These are phyloP conservation scores for Teleogryllus oceanicus DNA, from an alignment of 2,888 invertebrate genomes.

Conservation along the genomic window DNA sequence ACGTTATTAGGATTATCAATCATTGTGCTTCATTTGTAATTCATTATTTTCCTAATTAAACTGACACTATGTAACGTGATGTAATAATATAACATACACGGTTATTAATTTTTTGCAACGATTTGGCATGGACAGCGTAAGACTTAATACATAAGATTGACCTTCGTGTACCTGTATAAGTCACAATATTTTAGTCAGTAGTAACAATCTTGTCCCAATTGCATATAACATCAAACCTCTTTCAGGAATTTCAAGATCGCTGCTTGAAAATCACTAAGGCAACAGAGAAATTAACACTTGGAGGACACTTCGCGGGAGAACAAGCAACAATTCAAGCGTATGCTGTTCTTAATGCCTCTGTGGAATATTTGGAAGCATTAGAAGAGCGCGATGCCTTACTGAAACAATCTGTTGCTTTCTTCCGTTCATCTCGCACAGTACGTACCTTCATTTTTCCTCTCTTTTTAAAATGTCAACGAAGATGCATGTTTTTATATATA, in stretches of 20 bases:
- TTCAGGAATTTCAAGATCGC: constrained; percentile 65
- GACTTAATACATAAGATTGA: no score
- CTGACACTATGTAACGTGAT: no score
- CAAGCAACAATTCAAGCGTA: constrained; percentile 66
- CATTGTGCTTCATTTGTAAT: no score
- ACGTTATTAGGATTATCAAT: no score
- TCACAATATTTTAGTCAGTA: no score
- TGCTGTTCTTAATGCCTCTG: constrained; percentile 60
- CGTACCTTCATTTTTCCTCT: constrained; percentile 35
- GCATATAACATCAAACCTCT: background rate
- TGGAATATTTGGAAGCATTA: constrained; percentile 67
- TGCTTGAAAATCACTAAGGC: constrained; percentile 72
- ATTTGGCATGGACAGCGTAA: no score
- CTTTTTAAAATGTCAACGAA: no score
- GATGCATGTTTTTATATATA: no score
- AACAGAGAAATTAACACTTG: constrained; percentile 68
- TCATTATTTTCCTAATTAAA: no score
- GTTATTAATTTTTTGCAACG: no score
- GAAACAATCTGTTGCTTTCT: constrained; percentile 66
- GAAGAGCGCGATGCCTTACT: constrained; percentile 67
- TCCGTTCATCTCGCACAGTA: constrained; percentile 64
- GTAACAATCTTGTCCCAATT: background rate
- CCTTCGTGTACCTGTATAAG: no score
- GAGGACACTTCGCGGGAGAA: constrained; percentile 67
- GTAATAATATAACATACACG: no score